Conservation (phyloP, 2,113 vertebrate genomes). For the Oenanthe melanoleuca region DNA sequence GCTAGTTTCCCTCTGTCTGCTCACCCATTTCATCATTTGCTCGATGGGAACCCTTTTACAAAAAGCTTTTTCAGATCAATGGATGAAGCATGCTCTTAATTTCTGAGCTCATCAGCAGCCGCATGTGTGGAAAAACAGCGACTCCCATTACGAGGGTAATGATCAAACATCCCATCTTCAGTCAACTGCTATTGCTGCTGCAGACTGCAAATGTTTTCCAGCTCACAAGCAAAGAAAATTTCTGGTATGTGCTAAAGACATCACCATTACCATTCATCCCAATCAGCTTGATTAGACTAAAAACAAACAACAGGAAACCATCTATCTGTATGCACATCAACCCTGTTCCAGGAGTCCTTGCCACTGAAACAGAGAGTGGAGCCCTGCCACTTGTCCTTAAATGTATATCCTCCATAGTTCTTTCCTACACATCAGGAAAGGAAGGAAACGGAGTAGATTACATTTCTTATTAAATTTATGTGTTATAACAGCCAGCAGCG, state of each 20-base stretch:
- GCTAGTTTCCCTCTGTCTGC: background rate
- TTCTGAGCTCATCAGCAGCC: conserved; percentile 24
- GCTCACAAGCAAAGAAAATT: conserved; percentile 17
- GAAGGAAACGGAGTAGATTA: conserved; percentile 20
- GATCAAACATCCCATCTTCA: conserved; percentile 28
- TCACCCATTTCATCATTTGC: conserved; percentile 33
- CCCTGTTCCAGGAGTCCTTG: background rate
- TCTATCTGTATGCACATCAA: conserved; percentile 8
- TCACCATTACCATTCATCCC: conserved; percentile 46
- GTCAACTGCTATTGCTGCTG: background rate
- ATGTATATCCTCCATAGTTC: background rate
- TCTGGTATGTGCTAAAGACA: conserved; percentile 39
- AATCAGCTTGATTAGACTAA: conserved; percentile 47
- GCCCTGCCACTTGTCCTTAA: background rate
- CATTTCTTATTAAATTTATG: conserved; percentile 39
- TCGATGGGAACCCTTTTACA: background rate
- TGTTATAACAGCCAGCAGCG: background rate
- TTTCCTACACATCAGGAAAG: background rate
- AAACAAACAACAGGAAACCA: conserved; percentile 51
- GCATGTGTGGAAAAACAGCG: background rate
- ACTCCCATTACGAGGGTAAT: background rate
- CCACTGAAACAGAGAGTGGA: background rate
- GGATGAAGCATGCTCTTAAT: conserved; percentile 16
- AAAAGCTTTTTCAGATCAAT: conserved; percentile 51
- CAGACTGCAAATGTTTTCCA: conserved; percentile 36